Evolutionary conservation across 2,113 vertebrate genomes (phyloP).

Genomic region (Candoia aspera): DNA sequence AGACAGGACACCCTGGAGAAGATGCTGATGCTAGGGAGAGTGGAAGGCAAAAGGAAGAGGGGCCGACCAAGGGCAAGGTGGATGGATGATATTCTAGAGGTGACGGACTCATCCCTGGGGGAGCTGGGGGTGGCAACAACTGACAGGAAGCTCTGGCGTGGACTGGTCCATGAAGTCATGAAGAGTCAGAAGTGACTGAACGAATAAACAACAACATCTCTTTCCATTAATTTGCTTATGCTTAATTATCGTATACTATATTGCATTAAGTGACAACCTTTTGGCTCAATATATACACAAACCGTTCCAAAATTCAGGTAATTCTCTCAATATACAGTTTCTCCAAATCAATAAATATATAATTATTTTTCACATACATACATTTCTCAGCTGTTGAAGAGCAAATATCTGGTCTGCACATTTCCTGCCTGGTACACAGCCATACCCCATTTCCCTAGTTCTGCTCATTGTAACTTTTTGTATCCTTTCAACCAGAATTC

Average conservation of each 20-base stretch:
- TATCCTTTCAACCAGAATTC: background rate
- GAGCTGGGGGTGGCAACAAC: too few relatives aligned
- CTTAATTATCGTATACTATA: background rate
- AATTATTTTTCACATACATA: background rate
- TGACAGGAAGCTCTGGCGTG: too few relatives aligned
- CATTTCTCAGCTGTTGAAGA: background rate
- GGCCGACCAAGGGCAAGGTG: too few relatives aligned
- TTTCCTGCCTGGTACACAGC: background rate
- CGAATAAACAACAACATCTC: too few relatives aligned
- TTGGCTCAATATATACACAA: background rate
- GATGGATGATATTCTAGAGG: too few relatives aligned
- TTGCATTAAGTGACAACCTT: background rate
- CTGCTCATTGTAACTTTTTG: background rate
- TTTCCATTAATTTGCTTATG: background rate
- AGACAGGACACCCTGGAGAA: too few relatives aligned
- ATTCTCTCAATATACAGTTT: background rate
- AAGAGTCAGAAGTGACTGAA: too few relatives aligned
- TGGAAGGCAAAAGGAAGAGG: too few relatives aligned
- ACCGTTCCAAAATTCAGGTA: background rate
- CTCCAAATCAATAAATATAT: background rate
- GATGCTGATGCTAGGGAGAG: too few relatives aligned
- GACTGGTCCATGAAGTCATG: too few relatives aligned
- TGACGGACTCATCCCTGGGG: too few relatives aligned
- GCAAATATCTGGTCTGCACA: background rate
- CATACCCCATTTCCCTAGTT: background rate